Percentiles rank a stretch among this genome's conserved stretches.
Conservation (phyloP, 2,113 vertebrate genomes). For the Solenodon paradoxus region DNA sequence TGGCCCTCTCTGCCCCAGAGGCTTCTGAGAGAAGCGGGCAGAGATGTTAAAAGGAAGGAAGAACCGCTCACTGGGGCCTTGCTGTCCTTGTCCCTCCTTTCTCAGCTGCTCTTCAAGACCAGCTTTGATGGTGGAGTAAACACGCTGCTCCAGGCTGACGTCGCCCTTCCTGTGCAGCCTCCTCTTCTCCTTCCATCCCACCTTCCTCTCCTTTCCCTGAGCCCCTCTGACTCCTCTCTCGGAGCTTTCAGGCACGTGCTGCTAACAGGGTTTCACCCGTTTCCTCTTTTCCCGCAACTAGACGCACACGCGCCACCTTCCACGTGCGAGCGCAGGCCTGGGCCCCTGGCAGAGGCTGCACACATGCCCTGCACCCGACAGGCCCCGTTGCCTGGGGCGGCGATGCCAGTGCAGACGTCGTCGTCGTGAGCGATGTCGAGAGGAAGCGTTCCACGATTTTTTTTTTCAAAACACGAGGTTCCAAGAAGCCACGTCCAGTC, state of each 20-base stretch:
- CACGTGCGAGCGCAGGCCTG: background rate
- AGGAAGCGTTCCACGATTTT: background rate
- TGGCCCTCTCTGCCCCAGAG: background rate
- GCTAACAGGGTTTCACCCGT: background rate
- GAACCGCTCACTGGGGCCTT: background rate
- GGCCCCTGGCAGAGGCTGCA: background rate
- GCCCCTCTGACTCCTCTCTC: background rate
- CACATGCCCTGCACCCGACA: no score
- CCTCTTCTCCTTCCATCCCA: background rate
- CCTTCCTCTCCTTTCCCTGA: background rate
- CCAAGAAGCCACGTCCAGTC: background rate
- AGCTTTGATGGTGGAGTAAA: background rate
- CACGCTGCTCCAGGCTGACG: background rate
- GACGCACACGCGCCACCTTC: fast-evolving
- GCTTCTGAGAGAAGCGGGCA: conserved; percentile 49
- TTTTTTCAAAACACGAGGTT: background rate
- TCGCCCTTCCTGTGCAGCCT: fast-evolving
- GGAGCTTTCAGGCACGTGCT: background rate
- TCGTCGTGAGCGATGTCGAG: no score
- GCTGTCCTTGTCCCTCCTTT: background rate
- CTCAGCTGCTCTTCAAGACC: background rate
- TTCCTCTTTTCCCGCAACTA: background rate
- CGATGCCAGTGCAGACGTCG: background rate
- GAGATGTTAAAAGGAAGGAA: conserved; percentile 53
- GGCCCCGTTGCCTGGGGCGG: no score